A percentile compares a stretch with the other conserved stretches of the same genome.
These are phyloP conservation scores for Aradus depressus DNA, from an alignment of 2,888 invertebrate species.

Conservation along the genomic window DNA sequence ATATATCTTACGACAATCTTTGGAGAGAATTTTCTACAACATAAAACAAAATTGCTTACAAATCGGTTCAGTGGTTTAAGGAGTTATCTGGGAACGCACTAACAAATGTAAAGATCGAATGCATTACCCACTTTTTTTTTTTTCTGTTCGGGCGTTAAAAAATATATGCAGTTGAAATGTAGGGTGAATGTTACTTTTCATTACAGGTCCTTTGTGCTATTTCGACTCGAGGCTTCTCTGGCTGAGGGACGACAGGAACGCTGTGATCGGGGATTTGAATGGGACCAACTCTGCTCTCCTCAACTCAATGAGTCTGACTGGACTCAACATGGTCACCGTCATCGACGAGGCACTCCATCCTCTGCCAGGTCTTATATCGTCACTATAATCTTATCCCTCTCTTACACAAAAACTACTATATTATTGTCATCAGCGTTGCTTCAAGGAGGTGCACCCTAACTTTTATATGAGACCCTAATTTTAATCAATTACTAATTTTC, in stretches of 20 bases:
- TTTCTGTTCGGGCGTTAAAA: no score
- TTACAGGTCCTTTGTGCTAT: slow-evolving; percentile 55
- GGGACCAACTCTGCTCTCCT: slow-evolving; percentile 61
- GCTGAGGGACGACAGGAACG: slow-evolving; percentile 62
- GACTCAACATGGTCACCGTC: slow-evolving; percentile 57
- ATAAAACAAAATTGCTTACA: no score
- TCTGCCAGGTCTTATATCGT: slow-evolving; percentile 20
- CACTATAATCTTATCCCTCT: background rate
- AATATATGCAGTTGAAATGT: no score
- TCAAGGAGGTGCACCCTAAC: no score
- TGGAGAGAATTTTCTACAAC: no score
- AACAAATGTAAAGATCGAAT: no score
- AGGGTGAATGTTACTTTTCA: background rate
- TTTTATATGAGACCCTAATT: no score
- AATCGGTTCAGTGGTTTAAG: no score
- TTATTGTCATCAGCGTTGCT: background rate
- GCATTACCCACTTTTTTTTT: no score
- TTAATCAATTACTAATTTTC: no score
- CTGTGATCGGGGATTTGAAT: slow-evolving; percentile 61
- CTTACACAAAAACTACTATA: background rate
- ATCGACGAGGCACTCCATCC: slow-evolving; percentile 54
- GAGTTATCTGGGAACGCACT: no score
- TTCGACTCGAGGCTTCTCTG: slow-evolving; percentile 73
- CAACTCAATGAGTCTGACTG: slow-evolving; percentile 51
- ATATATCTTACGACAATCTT: no score